A percentile compares a stretch with the other conserved stretches of the same genome.
phyloP scores from a whole-genome alignment of 2,888 invertebrate species.

The Ptilodon capucinus region DNA sequence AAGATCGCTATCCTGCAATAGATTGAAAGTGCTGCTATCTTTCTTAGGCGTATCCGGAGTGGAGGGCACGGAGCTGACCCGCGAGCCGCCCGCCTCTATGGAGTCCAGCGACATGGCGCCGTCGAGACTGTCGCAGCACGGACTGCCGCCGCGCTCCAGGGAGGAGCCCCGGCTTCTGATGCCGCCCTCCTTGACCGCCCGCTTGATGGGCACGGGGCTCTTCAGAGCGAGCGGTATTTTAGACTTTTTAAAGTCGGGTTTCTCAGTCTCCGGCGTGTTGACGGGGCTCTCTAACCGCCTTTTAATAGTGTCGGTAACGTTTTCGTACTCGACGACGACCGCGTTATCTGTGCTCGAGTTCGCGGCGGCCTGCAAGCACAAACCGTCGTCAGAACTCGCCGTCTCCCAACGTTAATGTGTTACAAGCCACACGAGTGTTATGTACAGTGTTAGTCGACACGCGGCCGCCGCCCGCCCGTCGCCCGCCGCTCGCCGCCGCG shows the following conservation, averaged over 20 bases:
- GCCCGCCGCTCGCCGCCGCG: constrained; percentile 14
- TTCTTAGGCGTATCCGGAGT: constrained; percentile 68
- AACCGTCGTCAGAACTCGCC: constrained; percentile 37
- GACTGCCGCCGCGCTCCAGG: constrained; percentile 48
- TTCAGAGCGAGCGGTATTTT: constrained; percentile 70
- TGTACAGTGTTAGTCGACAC: constrained; percentile 32
- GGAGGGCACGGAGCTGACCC: constrained; percentile 31
- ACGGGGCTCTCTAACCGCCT: constrained; percentile 78
- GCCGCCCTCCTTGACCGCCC: constrained; percentile 57
- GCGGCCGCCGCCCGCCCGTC: constrained; percentile 13
- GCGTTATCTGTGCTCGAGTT: constrained; percentile 17
- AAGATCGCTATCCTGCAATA: constrained; percentile 85
- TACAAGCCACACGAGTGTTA: constrained; percentile 37
- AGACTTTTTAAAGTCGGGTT: constrained; percentile 66
- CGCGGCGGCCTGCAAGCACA: constrained; percentile 62
- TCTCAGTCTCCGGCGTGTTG: constrained; percentile 63
- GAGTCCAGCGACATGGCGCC: constrained; percentile 47
- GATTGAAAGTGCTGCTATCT: constrained; percentile 83
- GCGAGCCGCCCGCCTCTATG: constrained; percentile 33
- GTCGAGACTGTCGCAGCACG: constrained; percentile 27
- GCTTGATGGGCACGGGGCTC: constrained; percentile 67
- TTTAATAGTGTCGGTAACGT: constrained; percentile 85
- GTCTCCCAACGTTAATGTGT: constrained; percentile 35
- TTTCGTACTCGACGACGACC: constrained; percentile 73
- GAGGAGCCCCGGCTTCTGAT: constrained; percentile 54